Base-by-base conservation (phyloP, 2,113 vertebrate species). In the Pollachius pollachius region DNA sequence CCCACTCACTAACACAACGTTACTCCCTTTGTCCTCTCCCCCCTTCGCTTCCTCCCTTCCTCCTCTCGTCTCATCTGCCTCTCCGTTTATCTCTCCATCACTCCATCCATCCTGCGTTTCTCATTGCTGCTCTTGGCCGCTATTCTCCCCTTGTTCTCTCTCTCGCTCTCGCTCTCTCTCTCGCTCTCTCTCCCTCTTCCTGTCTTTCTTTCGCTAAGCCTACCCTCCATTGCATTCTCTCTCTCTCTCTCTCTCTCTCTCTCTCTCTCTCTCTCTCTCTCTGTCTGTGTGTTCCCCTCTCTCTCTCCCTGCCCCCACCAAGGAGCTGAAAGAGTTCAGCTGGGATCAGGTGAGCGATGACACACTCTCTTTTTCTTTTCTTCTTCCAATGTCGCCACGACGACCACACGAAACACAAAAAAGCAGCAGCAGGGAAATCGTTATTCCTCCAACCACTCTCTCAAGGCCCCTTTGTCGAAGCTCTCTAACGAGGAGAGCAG, bases 301-400 rank as follows among this genome's bases (percentile, higher is more conserved):
- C 25, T 71, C 61, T 67, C 41, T 71, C 61, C 68, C 58, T 60
- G 58, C 71, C 71, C 71, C 63, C 11, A 70, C 66, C 71, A 89
- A 96, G 94, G 95, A 95, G 92, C 91, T 94, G 89, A 95, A 95
- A 78, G 95, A 96, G 86, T 94, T 95, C 91, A 96, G 94, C 93
- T 95, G 95, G 95, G 95, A 95, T 88, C 94, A 96, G 95, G 95
- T 95, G 88, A 90, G 93, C 34, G 64, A 68, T 67, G 52, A 37
- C 1, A 0, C 68, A 3, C 27, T 67, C 11, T 60, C 15, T 68
- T 37, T n/a, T 37, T n/a, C n/a, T n/a, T n/a, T n/a, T n/a, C n/a
- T n/a, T n/a, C n/a, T n/a, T n/a, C n/a, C n/a, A n/a, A n/a, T n/a
- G n/a, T n/a, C n/a, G n/a, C n/a, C 34, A 8, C 7, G 13, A 1